Evolutionary conservation across 2,113 vertebrate species (phyloP).

Genomic region (Charadrius vociferus): DNA sequence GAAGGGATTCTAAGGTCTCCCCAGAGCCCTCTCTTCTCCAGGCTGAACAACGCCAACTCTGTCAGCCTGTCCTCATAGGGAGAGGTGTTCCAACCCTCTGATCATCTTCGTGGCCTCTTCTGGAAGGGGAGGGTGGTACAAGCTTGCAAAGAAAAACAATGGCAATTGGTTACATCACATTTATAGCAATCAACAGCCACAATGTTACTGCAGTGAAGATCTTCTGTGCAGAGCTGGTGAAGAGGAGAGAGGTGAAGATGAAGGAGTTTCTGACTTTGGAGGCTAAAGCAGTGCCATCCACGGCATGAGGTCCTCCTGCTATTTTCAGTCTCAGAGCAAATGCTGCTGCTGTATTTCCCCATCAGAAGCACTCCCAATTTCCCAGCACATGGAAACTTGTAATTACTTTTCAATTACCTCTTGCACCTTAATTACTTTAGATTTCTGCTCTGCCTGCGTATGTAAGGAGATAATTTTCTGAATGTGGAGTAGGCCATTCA

Average conservation of each 20-base stretch:
- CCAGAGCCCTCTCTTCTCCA: neutral
- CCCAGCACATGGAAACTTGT: neutral
- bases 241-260: neutral
- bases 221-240: neutral
- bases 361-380: neutral
- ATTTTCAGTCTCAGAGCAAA: neutral
- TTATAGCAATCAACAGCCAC: neutral
- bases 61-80: neutral
- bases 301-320: neutral
- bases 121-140: neutral
- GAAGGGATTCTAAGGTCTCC: neutral
- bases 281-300: neutral
- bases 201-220: neutral
- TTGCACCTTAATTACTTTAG: neutral
- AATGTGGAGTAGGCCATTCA: neutral
- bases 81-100: neutral
- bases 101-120: neutral
- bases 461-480: neutral
- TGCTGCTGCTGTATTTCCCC: neutral
- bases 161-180: neutral
- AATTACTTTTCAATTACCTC: neutral
- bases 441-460: neutral
- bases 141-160: neutral
- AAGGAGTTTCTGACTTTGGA: neutral
- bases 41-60: neutral